Percentiles rank a stretch among this genome's conserved stretches.
Evolutionary conservation across 2,113 vertebrate genomes (phyloP).

Genomic region (Aptenodytes patagonicus): DNA sequence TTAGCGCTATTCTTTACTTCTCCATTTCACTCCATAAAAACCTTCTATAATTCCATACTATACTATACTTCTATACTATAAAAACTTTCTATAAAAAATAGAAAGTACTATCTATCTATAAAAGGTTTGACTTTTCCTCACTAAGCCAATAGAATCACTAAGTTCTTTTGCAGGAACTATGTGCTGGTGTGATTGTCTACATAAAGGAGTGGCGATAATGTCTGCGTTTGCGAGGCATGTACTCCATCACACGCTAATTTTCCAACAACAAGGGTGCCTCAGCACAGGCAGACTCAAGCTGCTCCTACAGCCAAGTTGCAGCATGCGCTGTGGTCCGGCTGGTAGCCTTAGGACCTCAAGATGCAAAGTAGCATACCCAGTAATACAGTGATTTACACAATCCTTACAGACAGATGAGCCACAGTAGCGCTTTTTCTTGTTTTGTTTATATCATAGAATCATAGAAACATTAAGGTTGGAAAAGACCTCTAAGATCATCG

Average conservation of each 20-base stretch:
- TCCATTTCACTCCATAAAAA: background rate
- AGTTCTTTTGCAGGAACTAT: background rate
- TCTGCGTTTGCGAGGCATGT: fast-evolving
- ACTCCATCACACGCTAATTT: background rate
- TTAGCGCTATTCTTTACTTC: background rate
- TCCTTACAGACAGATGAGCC: background rate
- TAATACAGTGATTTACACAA: background rate
- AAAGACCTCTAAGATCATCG: too few relatives aligned
- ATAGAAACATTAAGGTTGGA: too few relatives aligned
- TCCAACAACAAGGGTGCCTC: background rate
- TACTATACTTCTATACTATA: too few relatives aligned
- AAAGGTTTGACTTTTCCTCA: background rate
- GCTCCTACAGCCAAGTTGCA: background rate
- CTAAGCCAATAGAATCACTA: background rate
- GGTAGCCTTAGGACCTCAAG: background rate
- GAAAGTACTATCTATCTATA: background rate
- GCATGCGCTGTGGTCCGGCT: background rate
- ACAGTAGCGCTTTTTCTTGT: background rate
- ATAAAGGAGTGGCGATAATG: background rate
- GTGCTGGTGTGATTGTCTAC: background rate
- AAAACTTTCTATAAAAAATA: background rate
- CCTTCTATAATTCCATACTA: background rate
- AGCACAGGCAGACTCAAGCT: background rate
- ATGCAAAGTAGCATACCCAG: background rate
- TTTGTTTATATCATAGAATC: background rate